phyloP scores from a whole-genome alignment of 2,113 vertebrate species.

The Burhinus oedicnemus region DNA sequence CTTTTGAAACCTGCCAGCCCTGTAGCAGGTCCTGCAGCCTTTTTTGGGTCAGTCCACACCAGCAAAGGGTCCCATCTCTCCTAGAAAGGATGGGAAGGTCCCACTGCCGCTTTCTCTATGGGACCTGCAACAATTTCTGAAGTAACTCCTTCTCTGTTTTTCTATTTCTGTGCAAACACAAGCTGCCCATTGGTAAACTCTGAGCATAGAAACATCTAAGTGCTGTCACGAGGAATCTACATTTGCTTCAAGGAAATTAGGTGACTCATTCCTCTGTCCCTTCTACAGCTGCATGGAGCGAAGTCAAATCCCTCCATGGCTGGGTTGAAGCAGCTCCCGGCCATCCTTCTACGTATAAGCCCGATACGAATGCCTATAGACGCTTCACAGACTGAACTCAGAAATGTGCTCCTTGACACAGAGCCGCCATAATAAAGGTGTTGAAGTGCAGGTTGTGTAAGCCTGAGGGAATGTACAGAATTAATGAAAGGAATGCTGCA shows the following conservation, averaged over 20 bases:
- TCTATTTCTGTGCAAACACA: constrained; percentile 52
- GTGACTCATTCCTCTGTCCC: constrained; percentile 31
- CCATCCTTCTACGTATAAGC: constrained; percentile 43
- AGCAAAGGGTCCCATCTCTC: neutral
- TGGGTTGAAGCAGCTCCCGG: constrained; percentile 30
- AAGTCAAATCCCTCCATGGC: neutral
- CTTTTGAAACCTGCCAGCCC: neutral
- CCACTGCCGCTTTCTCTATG: neutral
- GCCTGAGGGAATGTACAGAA: constrained; percentile 27
- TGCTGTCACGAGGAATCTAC: constrained; percentile 61
- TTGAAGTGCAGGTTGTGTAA: neutral
- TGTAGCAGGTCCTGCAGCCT: neutral
- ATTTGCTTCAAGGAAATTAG: constrained; percentile 59
- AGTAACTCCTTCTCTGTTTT: constrained; percentile 43
- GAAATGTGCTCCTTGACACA: neutral
- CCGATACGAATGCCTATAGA: neutral
- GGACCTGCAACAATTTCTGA: constrained; percentile 27
- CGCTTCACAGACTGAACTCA: constrained; percentile 12
- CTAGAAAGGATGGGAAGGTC: neutral
- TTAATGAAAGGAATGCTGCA: constrained; percentile 11
- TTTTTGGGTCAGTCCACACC: neutral
- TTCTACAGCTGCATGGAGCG: neutral
- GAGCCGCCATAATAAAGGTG: constrained; percentile 14
- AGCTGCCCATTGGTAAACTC: constrained; percentile 43
- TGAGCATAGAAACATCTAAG: constrained; percentile 1